Conservation (phyloP, 2,888 invertebrate genomes). For the Cantharis rufa region DNA sequence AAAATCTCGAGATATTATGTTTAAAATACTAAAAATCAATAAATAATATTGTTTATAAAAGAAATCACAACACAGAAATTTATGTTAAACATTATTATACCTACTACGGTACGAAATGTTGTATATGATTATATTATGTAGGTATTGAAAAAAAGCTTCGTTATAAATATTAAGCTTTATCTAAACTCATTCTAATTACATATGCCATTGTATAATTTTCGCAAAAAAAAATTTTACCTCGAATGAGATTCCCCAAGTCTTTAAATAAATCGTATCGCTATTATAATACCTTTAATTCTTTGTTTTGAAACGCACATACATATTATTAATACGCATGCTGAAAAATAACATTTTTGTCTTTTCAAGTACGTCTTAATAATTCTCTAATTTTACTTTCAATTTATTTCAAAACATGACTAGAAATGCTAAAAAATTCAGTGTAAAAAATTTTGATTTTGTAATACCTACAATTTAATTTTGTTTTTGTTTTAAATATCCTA, state of each 20-base stretch:
- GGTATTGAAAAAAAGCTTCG: neutral
- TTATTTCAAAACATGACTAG: conserved; percentile 3
- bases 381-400: neutral
- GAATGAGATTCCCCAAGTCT: neutral
- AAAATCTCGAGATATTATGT: neutral
- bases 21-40: neutral
- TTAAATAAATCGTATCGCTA: neutral
- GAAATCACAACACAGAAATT: neutral
- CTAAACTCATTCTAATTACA: conserved; percentile 4
- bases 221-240: neutral
- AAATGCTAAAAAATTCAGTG: neutral
- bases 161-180: neutral
- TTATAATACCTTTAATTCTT: neutral
- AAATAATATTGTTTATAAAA: neutral
- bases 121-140: neutral
- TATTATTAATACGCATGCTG: no score
- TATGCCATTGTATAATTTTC: conserved; percentile 3
- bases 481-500: neutral
- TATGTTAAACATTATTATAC: neutral
- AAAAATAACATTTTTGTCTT: neutral
- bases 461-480: neutral
- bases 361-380: neutral
- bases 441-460: conserved; percentile 3
- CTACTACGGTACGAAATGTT: neutral
- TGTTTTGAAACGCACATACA: neutral